Percentiles rank a stretch among this genome's conserved stretches.
phyloP scores from a whole-genome alignment of 2,888 invertebrate species.

The Deilephila porcellus region DNA sequence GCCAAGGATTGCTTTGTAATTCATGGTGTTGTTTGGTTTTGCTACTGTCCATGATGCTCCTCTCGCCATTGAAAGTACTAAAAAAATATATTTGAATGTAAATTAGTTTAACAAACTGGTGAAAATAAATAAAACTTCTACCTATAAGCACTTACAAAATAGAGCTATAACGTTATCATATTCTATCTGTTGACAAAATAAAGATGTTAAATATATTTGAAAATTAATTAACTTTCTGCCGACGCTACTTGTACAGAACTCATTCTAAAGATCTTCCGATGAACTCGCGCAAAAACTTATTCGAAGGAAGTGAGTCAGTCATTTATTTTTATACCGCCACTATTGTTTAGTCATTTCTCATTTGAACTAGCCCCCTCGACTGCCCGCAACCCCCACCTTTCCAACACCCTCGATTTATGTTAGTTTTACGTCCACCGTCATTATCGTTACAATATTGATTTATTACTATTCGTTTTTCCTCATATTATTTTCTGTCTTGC shows the following conservation, averaged over 20 bases:
- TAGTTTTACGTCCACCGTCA: constrained; percentile 48
- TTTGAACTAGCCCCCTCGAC: constrained; percentile 48
- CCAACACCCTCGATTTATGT: constrained; percentile 43
- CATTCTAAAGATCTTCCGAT: constrained; percentile 82
- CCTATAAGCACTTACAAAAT: too few species aligned
- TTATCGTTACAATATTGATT: constrained; percentile 40
- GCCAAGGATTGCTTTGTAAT: too few species aligned
- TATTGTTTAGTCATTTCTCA: constrained; percentile 81
- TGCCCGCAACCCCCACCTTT: neutral
- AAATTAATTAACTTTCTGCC: constrained; percentile 46
- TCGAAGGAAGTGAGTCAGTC: constrained; percentile 71
- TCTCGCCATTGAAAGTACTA: too few species aligned
- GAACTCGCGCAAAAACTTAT: constrained; percentile 81
- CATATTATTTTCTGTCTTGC: constrained; percentile 20
- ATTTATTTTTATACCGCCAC: constrained; percentile 78
- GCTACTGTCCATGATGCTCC: too few species aligned
- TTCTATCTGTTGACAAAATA: too few species aligned
- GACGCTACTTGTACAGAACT: constrained; percentile 65
- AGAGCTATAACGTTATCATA: too few species aligned
- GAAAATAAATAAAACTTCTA: too few species aligned
- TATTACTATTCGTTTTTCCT: constrained; percentile 36
- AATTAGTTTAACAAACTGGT: too few species aligned
- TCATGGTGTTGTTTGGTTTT: too few species aligned
- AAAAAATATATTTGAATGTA: too few species aligned
- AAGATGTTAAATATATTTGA: neutral